Evolutionary conservation across 2,888 invertebrate genomes (phyloP).

Genomic region (Acleris literana): DNA sequence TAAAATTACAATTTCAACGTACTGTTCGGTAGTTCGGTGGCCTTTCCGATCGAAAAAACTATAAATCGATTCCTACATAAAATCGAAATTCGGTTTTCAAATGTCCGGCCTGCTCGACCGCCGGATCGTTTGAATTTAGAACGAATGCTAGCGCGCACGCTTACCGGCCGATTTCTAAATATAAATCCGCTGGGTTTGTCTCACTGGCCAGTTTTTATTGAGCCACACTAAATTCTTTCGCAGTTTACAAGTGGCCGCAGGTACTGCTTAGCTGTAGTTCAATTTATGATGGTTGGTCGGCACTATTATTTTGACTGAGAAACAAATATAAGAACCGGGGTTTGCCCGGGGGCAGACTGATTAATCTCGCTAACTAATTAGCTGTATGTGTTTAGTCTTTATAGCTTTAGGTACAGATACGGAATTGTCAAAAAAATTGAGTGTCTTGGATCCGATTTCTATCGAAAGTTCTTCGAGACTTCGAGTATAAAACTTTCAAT

Average conservation of each 20-base stretch:
- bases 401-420: too few relatives aligned
- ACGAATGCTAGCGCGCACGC: conserved; percentile 57
- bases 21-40: conserved; percentile 53
- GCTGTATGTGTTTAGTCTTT: background rate
- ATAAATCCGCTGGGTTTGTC: conserved; percentile 68
- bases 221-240: conserved; percentile 40
- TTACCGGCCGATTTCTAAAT: conserved; percentile 61
- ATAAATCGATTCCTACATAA: conserved; percentile 52
- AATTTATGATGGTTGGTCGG: conserved; percentile 38
- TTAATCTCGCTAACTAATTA: conserved; percentile 34
- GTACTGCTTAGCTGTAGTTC: conserved; percentile 45
- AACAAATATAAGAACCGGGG: conserved; percentile 46
- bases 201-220: conserved; percentile 48
- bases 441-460: too few relatives aligned
- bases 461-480: too few relatives aligned
- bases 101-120: conserved; percentile 67
- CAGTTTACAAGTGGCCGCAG: background rate
- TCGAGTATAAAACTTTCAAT: too few relatives aligned
- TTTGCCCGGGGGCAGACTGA: conserved; percentile 51
- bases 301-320: conserved; percentile 55
- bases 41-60: conserved; percentile 75
- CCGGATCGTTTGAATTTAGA: conserved; percentile 72
- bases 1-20: conserved; percentile 27
- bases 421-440: too few relatives aligned
- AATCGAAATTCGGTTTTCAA: conserved; percentile 52